Percentiles rank a stretch among this genome's conserved stretches.
Conservation (phyloP, 2,888 invertebrate genomes). For the Ophioninae sp. region DNA sequence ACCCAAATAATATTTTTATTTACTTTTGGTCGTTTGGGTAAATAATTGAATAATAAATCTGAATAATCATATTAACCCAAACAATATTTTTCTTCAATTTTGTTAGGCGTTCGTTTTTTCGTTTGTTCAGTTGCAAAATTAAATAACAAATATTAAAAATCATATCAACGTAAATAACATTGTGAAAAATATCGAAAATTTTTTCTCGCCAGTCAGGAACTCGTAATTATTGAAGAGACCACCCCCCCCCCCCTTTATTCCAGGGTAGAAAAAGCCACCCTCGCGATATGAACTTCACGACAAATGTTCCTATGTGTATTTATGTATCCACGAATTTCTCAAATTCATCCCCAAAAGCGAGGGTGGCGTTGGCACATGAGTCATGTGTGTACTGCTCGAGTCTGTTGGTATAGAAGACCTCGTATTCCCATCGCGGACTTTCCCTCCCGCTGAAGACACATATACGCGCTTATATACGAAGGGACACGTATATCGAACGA, state of each 20-base stretch:
- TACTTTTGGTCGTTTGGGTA: no score
- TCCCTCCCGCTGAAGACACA: constrained; percentile 70
- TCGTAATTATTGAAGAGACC: constrained; percentile 56
- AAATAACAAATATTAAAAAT: no score
- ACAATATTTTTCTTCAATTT: no score
- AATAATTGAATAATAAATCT: no score
- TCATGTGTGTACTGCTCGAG: constrained; percentile 70
- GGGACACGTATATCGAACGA: constrained; percentile 16
- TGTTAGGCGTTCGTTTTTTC: no score
- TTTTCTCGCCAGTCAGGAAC: constrained; percentile 25
- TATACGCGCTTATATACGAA: background rate
- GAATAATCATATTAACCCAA: background rate
- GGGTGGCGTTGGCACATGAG: constrained; percentile 75
- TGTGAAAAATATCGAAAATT: constrained; percentile 1
- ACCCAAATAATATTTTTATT: constrained; percentile 13
- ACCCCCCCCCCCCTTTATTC: background rate
- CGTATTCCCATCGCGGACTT: constrained; percentile 53
- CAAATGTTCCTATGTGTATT: constrained; percentile 68
- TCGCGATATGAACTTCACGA: constrained; percentile 59
- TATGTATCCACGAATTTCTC: constrained; percentile 74
- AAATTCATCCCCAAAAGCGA: constrained; percentile 77
- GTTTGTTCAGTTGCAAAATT: no score
- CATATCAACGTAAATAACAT: background rate
- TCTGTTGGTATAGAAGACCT: constrained; percentile 28
- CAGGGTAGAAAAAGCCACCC: constrained; percentile 32